These are phyloP conservation scores for Brachyalestes nurse DNA, from an alignment of 2,797 vertebrate species.

Conservation along the genomic window DNA sequence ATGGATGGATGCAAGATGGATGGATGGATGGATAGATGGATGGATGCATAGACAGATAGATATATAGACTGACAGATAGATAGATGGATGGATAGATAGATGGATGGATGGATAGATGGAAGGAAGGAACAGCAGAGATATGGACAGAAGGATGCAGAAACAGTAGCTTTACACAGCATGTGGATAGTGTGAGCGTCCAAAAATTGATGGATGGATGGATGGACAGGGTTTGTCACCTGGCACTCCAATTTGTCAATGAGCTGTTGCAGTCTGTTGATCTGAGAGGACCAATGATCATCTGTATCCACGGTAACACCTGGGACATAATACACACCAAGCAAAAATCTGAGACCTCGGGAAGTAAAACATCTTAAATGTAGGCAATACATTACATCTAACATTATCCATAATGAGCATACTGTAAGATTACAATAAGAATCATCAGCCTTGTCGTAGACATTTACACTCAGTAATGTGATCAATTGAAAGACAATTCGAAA, in stretches of 20 bases:
- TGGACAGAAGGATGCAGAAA: background rate
- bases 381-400: background rate
- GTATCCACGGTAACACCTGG: slow-evolving; percentile 81
- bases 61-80: too few relatives aligned
- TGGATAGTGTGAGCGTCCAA: background rate
- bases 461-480: background rate
- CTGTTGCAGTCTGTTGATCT: slow-evolving; percentile 90
- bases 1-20: background rate
- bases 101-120: too few relatives aligned
- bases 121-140: background rate
- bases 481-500: background rate
- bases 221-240: slow-evolving; percentile 77
- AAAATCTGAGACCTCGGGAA: background rate
- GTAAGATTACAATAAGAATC: background rate
- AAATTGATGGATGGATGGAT: background rate
- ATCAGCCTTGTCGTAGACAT: background rate
- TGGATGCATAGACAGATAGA: background rate
- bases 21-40: background rate
- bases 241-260: slow-evolving; percentile 93
- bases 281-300: slow-evolving; percentile 87
- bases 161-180: background rate
- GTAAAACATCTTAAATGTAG: background rate
- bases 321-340: slow-evolving; percentile 19
- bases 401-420: background rate
- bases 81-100: too few relatives aligned